Conservation (phyloP, 2,797 vertebrate species). For the Gila robusta region DNA sequence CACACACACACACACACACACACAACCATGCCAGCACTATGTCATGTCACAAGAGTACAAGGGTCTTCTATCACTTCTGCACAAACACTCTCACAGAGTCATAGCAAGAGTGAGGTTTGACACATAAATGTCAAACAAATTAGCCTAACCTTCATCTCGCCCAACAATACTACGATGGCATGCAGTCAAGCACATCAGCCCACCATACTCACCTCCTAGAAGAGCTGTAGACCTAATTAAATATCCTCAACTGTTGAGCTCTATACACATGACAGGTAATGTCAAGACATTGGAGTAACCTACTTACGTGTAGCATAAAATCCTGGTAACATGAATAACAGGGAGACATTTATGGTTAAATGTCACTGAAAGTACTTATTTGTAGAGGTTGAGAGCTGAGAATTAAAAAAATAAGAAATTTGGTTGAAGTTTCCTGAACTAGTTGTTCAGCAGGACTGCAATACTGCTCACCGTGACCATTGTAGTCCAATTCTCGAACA, state of each 20-base stretch:
- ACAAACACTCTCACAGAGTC: constrained; percentile 21
- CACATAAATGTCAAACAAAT: constrained; percentile 59
- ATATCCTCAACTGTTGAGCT: constrained; percentile 44
- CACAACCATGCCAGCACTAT: background rate
- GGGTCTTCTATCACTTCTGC: background rate
- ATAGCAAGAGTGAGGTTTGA: constrained; percentile 33
- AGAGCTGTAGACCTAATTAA: constrained; percentile 50
- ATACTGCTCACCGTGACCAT: background rate
- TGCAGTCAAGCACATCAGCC: constrained; percentile 41
- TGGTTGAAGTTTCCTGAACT: background rate
- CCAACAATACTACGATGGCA: constrained; percentile 37
- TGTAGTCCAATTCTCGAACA: background rate
- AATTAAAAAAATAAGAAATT: background rate
- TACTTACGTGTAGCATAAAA: constrained; percentile 17
- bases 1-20: background rate
- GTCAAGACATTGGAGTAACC: constrained; percentile 40
- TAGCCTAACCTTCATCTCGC: constrained; percentile 48
- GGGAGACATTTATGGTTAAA: constrained; percentile 27
- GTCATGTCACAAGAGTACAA: constrained; percentile 15
- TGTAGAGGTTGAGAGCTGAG: background rate
- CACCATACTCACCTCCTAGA: constrained; percentile 45
- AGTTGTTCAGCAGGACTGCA: background rate
- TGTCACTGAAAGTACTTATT: background rate
- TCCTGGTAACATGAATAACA: constrained; percentile 9
- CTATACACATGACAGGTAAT: constrained; percentile 52